phyloP scores from a whole-genome alignment of 1,140 invertebrate genomes.

The Drosophila virilis region DNA sequence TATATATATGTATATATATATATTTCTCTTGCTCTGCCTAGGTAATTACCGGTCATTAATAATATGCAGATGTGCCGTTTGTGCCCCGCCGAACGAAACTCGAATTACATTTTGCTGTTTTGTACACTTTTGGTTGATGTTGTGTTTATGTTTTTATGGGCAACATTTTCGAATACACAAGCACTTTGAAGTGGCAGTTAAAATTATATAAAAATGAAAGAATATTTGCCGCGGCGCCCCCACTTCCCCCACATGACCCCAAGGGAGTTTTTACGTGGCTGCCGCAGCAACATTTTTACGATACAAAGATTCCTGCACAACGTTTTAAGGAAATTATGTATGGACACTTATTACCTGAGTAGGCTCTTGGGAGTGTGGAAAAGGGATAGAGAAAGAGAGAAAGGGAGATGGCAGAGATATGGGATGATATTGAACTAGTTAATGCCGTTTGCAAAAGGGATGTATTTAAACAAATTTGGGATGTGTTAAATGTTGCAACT shows the following conservation, averaged over 20 bases:
- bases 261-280: conserved; percentile 48
- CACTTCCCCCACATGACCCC: conserved; percentile 56
- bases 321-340: neutral
- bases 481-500: neutral
- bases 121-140: conserved; percentile 58
- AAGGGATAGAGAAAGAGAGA: too few species aligned
- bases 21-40: conserved; percentile 36
- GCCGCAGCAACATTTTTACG: conserved; percentile 56
- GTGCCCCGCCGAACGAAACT: conserved; percentile 27
- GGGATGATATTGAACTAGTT: neutral
- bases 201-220: conserved; percentile 53
- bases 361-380: conserved; percentile 14
- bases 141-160: conserved; percentile 77
- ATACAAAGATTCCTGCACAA: conserved; percentile 47
- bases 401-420: neutral
- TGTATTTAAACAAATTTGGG: neutral
- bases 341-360: conserved; percentile 58
- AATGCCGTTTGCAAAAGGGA: neutral
- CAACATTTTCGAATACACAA: conserved; percentile 63
- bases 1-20: neutral
- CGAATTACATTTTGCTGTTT: conserved; percentile 60
- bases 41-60: conserved; percentile 82
- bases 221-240: conserved; percentile 31
- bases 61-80: conserved; percentile 75
- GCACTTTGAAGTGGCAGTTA: conserved; percentile 70